Evolutionary conservation across 53 echinoderm and acorn worm species (phyloP).

Genomic region (Astropecten irregularis): DNA sequence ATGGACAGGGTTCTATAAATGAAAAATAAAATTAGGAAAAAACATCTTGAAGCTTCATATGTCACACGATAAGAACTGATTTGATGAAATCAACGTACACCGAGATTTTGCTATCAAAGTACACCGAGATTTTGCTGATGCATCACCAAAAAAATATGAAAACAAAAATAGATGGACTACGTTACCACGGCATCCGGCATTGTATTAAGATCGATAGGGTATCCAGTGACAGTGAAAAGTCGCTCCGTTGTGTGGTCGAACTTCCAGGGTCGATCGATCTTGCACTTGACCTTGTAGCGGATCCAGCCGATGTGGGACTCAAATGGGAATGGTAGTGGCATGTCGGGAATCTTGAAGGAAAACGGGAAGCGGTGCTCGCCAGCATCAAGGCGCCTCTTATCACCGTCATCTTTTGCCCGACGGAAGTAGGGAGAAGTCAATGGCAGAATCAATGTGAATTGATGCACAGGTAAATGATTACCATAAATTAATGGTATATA

Average conservation of each 20-base stretch:
- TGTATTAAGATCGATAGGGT: slow-evolving; percentile 41
- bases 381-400: slow-evolving; percentile 27
- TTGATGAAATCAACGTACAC: no score
- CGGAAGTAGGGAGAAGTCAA: neutral
- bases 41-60: no score
- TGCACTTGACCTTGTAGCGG: slow-evolving; percentile 62
- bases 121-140: no score
- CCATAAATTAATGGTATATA: no score
- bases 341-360: slow-evolving; percentile 55
- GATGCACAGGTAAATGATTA: no score
- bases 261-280: slow-evolving; percentile 68
- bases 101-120: no score
- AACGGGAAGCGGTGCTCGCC: slow-evolving; percentile 68
- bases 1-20: slow-evolving; percentile 17
- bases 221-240: slow-evolving; percentile 57
- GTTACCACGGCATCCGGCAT: slow-evolving; percentile 53
- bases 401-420: neutral
- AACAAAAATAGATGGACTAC: no score
- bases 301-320: slow-evolving; percentile 56
- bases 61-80: no score
- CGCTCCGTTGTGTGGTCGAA: slow-evolving; percentile 54
- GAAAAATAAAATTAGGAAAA: no score
- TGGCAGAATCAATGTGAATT: neutral
- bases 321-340: slow-evolving; percentile 57
- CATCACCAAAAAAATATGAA: no score